Base-by-base conservation (phyloP, 2,888 invertebrate genomes). In the Artemia sinica region DNA sequence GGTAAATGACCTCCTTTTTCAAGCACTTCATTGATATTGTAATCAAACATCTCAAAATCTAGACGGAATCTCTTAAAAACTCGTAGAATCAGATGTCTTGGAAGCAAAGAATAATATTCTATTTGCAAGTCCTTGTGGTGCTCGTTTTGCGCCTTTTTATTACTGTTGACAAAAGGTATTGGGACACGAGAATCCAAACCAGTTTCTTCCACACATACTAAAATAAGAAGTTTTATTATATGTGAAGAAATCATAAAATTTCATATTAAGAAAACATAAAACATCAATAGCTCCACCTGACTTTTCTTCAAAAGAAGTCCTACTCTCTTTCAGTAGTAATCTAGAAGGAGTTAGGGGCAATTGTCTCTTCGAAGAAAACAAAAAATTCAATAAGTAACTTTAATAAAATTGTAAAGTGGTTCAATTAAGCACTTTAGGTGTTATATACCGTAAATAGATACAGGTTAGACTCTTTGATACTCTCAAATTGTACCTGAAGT, bases 41-140 rank as follows among this genome's bases (percentile, higher is more conserved):
- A 72, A n/a, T 70, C 71, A 50, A 72, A 72, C 63, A 72, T 49
- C 14, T 72, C 70, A 66, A 72, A 72, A 58, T 72, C 72, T 5
- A 72, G 58, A 12, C 28, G 13, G 66, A 67, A 72, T 10, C 50
- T 14, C 1, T 49, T 69, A 52, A 69, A 70, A 7, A 72, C 66
- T 12, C 69, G 49, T 50, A 68, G 66, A 41, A 72, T 69, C 49
- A 71, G 67, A 10, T 67, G n/a, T 7, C 71, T 67, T 8, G 66
- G 50, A 1, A 72, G 68, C 28, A 52, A 49, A 8, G 65, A n/a
- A 49, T 71, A 72, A 66, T 71, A 72, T 11, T 48, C 41, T 50
- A 50, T 51, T 48, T 58, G 65, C 8, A 63, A 28, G 10, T 68
- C 50, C 10, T 13, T 8, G 14, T 12, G 13, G n/a, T 28, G 5